Base-by-base conservation (phyloP, 2,797 vertebrate genomes). In the Hippoglossus hippoglossus region DNA sequence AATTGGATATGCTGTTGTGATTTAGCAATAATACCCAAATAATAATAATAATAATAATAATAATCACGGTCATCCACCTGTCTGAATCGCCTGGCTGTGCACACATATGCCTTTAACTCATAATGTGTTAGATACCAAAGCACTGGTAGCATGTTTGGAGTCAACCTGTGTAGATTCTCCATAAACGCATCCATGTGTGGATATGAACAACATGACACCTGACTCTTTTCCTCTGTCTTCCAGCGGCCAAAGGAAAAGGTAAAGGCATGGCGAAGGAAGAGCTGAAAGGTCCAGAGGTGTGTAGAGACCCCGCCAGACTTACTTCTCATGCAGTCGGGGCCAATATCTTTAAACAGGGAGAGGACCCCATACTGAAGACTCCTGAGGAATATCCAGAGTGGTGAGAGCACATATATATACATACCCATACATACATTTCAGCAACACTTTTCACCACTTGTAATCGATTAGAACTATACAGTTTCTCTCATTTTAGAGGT, bases 321-420 rank as follows among this genome's bases (percentile, higher is more conserved):
- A 90, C 95, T 16, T 87, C 95, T 0, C 66, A 97, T 0, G 97
- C 97, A 72, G 94, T 98, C 57, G 97, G 97, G 0, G 95, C 92
- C 36, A 99, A 97, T 73, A 95, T 98, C 83, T 94, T 94, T 64
- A 97, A 98, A 81, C 90, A 95, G 18, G 96, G 97, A 21, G 94
- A 95, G 0, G 96, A 98, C 57, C 96, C 97, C 51, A 81, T 83
- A 63, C 88, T 99, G 63, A 96, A 95, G 83, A 79, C 95, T 0
- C 81, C 85, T 0, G 87, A 94, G 0, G 94, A 97, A 68, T 98
- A 99, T 73, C 97, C 97, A 0, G 95, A 96, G 49, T 98, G 97
- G 97, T 99, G 84, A 89, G 84, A 15, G 4, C 3, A 4, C 28
- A 59, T 3, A 22, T 22, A 7, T 6, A 11, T 22, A 19, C 46